A percentile compares a stretch with the other conserved stretches of the same genome.
Evolutionary conservation across 2,888 invertebrate genomes (phyloP).

Genomic region (Agapetus fuscipes): DNA sequence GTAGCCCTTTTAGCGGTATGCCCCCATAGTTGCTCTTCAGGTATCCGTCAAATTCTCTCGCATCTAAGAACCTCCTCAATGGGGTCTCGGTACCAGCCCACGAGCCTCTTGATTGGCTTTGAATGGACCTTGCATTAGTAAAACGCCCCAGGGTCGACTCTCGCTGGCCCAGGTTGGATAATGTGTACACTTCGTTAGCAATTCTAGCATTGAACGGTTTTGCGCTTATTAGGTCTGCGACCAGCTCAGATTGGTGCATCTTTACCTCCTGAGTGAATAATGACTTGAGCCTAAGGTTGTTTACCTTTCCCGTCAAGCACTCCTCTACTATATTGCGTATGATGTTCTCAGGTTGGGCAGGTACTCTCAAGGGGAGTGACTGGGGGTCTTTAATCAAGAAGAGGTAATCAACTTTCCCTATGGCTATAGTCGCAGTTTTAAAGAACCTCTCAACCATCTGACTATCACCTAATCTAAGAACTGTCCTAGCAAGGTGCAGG

Average conservation of each 20-base stretch:
- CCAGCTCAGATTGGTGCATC: not conserved
- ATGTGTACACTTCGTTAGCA: slow-evolving; percentile 3
- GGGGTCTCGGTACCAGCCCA: not conserved
- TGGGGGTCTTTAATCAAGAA: slow-evolving; percentile 7
- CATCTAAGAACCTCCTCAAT: not conserved
- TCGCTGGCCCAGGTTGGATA: slow-evolving; percentile 7
- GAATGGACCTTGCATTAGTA: not conserved
- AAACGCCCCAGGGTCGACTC: slow-evolving; percentile 2
- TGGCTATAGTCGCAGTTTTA: not conserved
- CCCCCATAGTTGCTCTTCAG: not conserved
- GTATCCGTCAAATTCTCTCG: not conserved
- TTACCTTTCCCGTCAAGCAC: not conserved
- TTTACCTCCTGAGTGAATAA: not conserved
- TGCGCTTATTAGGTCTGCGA: not conserved
- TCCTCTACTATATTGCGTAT: not conserved
- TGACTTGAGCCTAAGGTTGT: not conserved
- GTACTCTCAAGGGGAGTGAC: slow-evolving; percentile 3
- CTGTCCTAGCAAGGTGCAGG: not conserved
- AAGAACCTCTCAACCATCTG: not conserved
- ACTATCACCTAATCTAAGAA: not conserved
- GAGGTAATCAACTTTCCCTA: not conserved
- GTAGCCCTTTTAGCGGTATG: not conserved
- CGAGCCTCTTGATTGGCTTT: not conserved
- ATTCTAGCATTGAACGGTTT: slow-evolving; percentile 6
- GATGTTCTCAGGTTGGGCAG: slow-evolving; percentile 7